These are phyloP conservation scores for Merodon equestris DNA, from an alignment of 2,888 invertebrate genomes.

Conservation along the genomic window DNA sequence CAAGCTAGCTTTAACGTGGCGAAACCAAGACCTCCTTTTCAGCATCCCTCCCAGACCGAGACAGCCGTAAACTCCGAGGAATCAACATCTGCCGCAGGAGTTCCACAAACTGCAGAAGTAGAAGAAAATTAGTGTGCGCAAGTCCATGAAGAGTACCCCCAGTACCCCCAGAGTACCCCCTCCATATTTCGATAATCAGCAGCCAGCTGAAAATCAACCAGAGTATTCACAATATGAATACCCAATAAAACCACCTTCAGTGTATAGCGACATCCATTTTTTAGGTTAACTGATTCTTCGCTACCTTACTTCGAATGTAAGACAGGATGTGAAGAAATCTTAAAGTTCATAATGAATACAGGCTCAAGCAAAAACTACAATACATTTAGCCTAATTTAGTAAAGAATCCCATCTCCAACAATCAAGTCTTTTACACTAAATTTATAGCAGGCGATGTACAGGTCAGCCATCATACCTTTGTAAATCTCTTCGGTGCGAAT, in stretches of 20 bases:
- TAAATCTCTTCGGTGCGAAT: slow-evolving; percentile 20
- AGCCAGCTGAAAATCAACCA: neutral
- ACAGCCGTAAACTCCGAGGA: no score
- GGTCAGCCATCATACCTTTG: slow-evolving; percentile 37
- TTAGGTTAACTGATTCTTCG: slow-evolving; percentile 28
- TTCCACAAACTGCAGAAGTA: neutral
- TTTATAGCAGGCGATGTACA: slow-evolving; percentile 40
- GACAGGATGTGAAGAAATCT: slow-evolving; percentile 7
- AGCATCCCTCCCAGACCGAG: no score
- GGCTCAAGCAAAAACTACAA: slow-evolving; percentile 20
- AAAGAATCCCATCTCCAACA: slow-evolving; percentile 37
- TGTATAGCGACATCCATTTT: slow-evolving; percentile 16
- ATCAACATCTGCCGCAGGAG: neutral
- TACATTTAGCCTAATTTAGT: slow-evolving; percentile 20
- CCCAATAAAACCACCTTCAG: neutral
- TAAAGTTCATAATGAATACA: slow-evolving; percentile 31
- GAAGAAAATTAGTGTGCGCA: neutral
- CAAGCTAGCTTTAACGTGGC: neutral
- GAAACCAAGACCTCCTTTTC: neutral
- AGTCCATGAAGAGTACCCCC: neutral
- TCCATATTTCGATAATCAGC: no score
- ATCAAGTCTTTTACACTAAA: slow-evolving; percentile 44
- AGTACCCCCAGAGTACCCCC: no score
- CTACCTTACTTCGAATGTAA: slow-evolving; percentile 22
- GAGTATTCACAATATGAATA: neutral